phyloP scores from a whole-genome alignment of 2,797 vertebrate genomes.

The Pseudotriccus pelzelni region DNA sequence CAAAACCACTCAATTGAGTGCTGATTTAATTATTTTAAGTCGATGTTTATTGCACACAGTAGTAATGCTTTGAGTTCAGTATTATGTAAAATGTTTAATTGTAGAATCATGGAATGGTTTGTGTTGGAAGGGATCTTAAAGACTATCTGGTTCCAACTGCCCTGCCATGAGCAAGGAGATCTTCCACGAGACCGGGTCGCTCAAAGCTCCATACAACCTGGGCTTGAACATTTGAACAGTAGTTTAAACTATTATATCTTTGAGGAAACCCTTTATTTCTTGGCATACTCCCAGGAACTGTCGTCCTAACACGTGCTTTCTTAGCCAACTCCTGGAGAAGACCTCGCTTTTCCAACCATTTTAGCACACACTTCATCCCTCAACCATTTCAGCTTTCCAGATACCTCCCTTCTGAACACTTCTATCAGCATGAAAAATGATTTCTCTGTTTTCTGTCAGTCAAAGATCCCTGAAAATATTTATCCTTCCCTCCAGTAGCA shows the following conservation, averaged over 20 bases:
- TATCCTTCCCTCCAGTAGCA: neutral
- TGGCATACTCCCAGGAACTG: neutral
- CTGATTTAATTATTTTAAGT: neutral
- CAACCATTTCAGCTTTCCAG: neutral
- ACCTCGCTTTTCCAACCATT: neutral
- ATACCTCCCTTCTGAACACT: neutral
- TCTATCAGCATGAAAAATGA: neutral
- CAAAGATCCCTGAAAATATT: neutral
- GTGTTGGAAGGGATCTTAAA: neutral
- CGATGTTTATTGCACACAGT: neutral
- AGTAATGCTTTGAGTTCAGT: neutral
- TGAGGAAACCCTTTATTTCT: neutral
- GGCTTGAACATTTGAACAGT: neutral
- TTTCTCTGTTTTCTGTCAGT: neutral
- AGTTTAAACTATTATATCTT: neutral
- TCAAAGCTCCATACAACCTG: neutral
- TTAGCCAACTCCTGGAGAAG: neutral
- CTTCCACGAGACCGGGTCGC: neutral
- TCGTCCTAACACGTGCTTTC: neutral
- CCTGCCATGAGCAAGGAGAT: neutral
- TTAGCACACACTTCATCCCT: neutral
- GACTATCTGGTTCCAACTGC: neutral
- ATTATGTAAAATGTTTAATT: neutral
- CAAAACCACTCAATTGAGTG: neutral
- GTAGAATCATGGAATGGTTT: neutral